Evolutionary conservation across 30 jellyfish, hydroid and myxozoan genomes (phyloP).

Genomic region (Aurelia coerulea): DNA sequence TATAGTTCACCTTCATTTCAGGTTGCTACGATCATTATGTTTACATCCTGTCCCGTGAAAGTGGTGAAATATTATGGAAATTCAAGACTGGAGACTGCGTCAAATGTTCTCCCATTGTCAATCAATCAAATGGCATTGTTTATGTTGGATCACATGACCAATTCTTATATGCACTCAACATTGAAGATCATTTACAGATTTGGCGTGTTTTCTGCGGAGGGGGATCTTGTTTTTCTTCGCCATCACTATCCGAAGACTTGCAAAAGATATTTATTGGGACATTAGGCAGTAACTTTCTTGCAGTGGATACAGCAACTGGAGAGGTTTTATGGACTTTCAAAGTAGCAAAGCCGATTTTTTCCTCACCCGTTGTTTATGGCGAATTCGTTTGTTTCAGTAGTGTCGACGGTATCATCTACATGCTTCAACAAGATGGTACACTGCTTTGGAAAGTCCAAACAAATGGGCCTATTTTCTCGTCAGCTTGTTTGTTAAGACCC

Average conservation of each 20-base stretch:
- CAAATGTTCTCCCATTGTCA: constrained; percentile 69
- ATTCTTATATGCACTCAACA: constrained; percentile 63
- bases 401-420: constrained; percentile 65
- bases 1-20: neutral
- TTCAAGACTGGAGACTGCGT: constrained; percentile 74
- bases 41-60: constrained; percentile 53
- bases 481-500: constrained; percentile 38
- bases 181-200: neutral
- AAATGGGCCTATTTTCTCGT: constrained; percentile 81
- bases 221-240: constrained; percentile 82
- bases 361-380: constrained; percentile 70
- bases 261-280: constrained; percentile 46
- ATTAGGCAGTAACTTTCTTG: constrained; percentile 52
- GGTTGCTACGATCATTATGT: constrained; percentile 86
- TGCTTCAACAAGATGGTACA: constrained; percentile 23
- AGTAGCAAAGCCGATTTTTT: constrained; percentile 69
- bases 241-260: constrained; percentile 46
- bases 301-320: constrained; percentile 43
- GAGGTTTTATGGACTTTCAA: constrained; percentile 48
- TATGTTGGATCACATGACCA: constrained; percentile 84
- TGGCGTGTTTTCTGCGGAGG: constrained; percentile 61
- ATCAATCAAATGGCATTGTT: constrained; percentile 50
- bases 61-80: constrained; percentile 71
- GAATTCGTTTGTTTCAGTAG: constrained; percentile 47
- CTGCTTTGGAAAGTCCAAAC: constrained; percentile 69